Conservation (phyloP, 2,888 invertebrate species). For the Drosophila neotestacea region DNA sequence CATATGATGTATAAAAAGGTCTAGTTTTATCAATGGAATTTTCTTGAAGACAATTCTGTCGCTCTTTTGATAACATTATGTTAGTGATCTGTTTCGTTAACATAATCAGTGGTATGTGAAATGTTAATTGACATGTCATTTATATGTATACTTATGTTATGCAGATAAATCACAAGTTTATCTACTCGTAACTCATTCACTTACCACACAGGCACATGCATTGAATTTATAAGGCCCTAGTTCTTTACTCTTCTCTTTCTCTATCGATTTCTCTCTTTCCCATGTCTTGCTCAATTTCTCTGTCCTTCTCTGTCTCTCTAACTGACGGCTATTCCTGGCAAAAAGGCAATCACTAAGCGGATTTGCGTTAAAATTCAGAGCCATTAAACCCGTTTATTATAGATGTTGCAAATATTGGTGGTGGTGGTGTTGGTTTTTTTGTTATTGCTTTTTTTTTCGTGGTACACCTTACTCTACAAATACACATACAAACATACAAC, state of each 20-base stretch:
- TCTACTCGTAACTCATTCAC: constrained; percentile 10
- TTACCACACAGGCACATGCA: constrained; percentile 21
- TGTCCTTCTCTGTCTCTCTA: not conserved
- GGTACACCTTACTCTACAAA: not conserved
- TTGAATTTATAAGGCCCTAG: constrained; percentile 13
- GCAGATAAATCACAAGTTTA: constrained; percentile 18
- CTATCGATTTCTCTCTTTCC: not conserved
- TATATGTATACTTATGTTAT: not conserved
- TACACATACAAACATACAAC: constrained; percentile 23
- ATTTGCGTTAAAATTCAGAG: constrained; percentile 58
- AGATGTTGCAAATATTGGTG: constrained; percentile 4
- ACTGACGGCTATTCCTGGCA: not conserved
- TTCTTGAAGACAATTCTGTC: no score
- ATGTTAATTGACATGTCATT: constrained; percentile 5
- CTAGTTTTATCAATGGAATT: no score
- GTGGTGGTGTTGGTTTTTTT: not conserved
- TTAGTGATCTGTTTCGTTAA: constrained; percentile 11
- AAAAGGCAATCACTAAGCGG: constrained; percentile 59
- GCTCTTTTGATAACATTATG: not conserved
- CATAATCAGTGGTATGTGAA: constrained; percentile 11
- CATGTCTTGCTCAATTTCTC: not conserved
- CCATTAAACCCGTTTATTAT: constrained; percentile 58
- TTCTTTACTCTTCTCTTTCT: not conserved
- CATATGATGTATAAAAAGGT: no score
- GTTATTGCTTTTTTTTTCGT: not conserved